A percentile compares a stretch with the other conserved stretches of the same genome.
Conservation (phyloP, 2,797 vertebrate species). For the Rhinichthys osculus region DNA sequence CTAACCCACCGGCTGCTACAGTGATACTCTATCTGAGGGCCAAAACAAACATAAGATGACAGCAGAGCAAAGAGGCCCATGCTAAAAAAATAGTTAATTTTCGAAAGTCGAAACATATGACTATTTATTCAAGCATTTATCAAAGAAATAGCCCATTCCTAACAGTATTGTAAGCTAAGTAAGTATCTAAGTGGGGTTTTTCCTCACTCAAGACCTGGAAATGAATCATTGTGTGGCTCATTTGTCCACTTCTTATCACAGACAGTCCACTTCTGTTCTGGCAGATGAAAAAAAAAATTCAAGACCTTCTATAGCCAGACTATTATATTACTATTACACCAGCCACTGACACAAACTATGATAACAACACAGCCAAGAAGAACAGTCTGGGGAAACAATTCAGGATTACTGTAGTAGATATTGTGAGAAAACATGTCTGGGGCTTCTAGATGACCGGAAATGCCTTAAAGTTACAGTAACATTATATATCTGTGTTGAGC, state of each 20-base stretch:
- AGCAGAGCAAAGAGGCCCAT: neutral
- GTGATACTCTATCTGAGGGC: constrained; percentile 21
- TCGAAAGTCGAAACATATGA: neutral
- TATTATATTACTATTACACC: constrained; percentile 33
- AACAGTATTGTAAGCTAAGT: neutral
- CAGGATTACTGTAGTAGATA: neutral
- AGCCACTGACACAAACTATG: constrained; percentile 26
- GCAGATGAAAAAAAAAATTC: neutral
- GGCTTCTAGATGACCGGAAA: constrained; percentile 50
- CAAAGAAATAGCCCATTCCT: neutral
- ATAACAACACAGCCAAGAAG: constrained; percentile 3
- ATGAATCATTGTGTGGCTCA: constrained; percentile 34
- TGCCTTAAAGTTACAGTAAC: constrained; percentile 49
- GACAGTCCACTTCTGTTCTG: constrained; percentile 24
- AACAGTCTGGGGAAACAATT: constrained; percentile 8
- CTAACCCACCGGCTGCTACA: constrained; percentile 35
- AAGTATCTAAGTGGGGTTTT: constrained; percentile 18
- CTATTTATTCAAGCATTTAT: neutral
- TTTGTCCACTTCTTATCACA: constrained; percentile 31
- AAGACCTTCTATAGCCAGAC: constrained; percentile 35
- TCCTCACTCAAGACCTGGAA: constrained; percentile 43
- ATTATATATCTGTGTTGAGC: neutral
- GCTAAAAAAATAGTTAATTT: neutral
- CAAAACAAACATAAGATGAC: constrained; percentile 22
- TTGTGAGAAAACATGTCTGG: neutral